phyloP scores from a whole-genome alignment of 2,797 vertebrate species.

The Urosaurus nigricauda region DNA sequence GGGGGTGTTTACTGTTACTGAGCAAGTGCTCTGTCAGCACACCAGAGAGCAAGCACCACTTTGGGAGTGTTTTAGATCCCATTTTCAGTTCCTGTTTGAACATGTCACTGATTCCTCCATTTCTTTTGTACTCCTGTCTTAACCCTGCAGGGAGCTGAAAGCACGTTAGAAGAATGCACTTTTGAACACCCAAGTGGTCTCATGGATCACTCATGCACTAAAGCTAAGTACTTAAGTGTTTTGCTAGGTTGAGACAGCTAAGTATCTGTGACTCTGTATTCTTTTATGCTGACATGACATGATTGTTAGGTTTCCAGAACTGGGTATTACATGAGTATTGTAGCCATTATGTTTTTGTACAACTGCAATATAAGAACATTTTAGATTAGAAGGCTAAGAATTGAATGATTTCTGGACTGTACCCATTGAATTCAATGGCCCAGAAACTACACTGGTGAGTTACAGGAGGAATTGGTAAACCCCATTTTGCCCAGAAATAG shows the following conservation, averaged over 20 bases:
- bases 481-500: neutral
- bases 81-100: neutral
- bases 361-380: neutral
- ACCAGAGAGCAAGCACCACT: neutral
- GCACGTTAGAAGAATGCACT: neutral
- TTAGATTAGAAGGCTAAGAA: neutral
- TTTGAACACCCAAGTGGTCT: neutral
- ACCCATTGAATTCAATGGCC: neutral
- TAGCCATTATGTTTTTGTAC: neutral
- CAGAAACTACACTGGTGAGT: neutral
- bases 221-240: neutral
- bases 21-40: constrained; percentile 47
- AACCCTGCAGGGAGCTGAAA: neutral
- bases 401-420: neutral
- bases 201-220: neutral
- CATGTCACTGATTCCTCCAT: neutral
- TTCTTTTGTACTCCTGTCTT: constrained; percentile 3
- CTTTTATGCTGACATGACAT: neutral
- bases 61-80: neutral
- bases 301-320: neutral
- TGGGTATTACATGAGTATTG: neutral
- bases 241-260: neutral
- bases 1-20: constrained; percentile 29
- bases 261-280: neutral
- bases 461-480: neutral